Percentiles rank a stretch among this genome's conserved stretches.
These are phyloP conservation scores for Drosophila eohydei DNA, from an alignment of 2,888 invertebrate species.

Conservation along the genomic window DNA sequence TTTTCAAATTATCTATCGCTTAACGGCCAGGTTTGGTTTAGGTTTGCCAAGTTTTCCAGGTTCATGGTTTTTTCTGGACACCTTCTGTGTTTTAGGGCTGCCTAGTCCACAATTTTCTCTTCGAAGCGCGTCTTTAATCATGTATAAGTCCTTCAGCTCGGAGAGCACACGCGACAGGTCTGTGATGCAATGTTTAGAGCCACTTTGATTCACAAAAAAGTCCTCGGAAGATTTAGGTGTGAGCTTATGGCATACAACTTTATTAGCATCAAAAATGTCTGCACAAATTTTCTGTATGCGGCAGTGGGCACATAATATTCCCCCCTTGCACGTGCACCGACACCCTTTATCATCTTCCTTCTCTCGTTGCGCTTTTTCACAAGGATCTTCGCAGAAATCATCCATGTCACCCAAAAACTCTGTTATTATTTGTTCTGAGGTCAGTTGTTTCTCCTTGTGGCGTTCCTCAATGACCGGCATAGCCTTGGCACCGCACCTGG, in stretches of 20 bases:
- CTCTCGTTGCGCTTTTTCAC: constrained; percentile 16
- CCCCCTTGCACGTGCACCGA: constrained; percentile 71
- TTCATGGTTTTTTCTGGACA: too few relatives aligned
- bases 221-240: constrained; percentile 47
- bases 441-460: constrained; percentile 65
- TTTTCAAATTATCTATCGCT: too few relatives aligned
- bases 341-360: constrained; percentile 5
- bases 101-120: not conserved
- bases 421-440: constrained; percentile 75
- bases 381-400: constrained; percentile 60
- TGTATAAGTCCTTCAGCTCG: constrained; percentile 76
- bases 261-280: constrained; percentile 47
- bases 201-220: constrained; percentile 56
- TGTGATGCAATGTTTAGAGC: constrained; percentile 66
- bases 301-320: constrained; percentile 74
- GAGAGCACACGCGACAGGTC: constrained; percentile 77
- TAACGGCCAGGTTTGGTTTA: too few relatives aligned
- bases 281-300: constrained; percentile 72
- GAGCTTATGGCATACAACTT: constrained; percentile 43
- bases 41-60: too few relatives aligned
- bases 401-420: constrained; percentile 65
- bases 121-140: constrained; percentile 53
- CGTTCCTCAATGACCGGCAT: constrained; percentile 72
- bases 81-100: not conserved
- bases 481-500: constrained; percentile 81